Evolutionary conservation across 2,797 vertebrate genomes (phyloP), one percentile per base, ranked within the genome.

Genomic region (Silurus aristotelis): DNA sequence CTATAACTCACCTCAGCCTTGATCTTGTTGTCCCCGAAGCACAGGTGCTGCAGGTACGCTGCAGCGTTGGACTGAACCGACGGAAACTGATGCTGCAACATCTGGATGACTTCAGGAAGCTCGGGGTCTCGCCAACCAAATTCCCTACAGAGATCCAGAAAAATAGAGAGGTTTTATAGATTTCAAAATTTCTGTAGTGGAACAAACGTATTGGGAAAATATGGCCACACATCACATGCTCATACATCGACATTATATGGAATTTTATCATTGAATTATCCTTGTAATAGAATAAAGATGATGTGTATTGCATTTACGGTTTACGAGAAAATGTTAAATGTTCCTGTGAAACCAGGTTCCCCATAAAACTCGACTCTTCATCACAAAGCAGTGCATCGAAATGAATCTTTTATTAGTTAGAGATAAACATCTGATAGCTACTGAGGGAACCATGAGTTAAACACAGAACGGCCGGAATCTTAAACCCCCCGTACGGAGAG

Each of bases 1-100:
- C 17, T 17, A 14, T 27, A 3, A 5, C 55, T 80, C 94, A 97
- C 98, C 97, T 99, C 97, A 7, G 96, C 96, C 96, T 98, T 99
- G 93, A 98, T 99, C 95, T 99, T 99, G 94, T 99, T 99, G 96
- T 99, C 98, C 94, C 98, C 98, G 0, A 99, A 99, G 93, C 98
- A 99, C 84, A 99, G 96, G 91, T 99, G 98, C 84, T 99, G 98
- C 71, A 99, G 95, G 88, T 99, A 99, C 84, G 98, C 98, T 25
- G 98, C 98, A 66, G 98, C 98, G 10, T 99, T 99, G 14, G 98
- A 99, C 91, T 99, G 98, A 88, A 99, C 98, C 0, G 98, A 99
- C n/a, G 98, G 98, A 89, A 99, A 99, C 25, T 99, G 98, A 91
- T 99, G 98, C 84, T 99, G 98, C 87, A 99, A 92, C 98, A 99